Evolutionary conservation across 1,140 invertebrate genomes (phyloP), one percentile per base, ranked within the genome.

Genomic region (Steinernema feltiae): DNA sequence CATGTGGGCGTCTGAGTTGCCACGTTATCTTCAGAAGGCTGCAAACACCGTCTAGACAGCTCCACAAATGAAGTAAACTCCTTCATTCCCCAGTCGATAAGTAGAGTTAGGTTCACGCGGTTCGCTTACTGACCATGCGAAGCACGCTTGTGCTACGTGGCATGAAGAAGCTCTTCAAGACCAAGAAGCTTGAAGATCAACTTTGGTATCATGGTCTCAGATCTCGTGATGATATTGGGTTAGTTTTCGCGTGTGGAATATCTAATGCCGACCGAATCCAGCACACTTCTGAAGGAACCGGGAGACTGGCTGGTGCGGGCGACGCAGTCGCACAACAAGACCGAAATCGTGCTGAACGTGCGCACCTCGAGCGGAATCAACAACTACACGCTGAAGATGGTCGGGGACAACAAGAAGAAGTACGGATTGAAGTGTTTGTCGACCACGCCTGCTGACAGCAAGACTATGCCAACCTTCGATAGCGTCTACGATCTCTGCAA

Each of bases 241-340:
- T n/a, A 74, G 87, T 93, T 27, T 27, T 63, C 24, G 24, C 24
- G 53, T 41, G 7, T 41, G 35, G n/a, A n/a, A n/a, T n/a, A n/a
- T n/a, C n/a, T n/a, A n/a, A n/a, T n/a, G n/a, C n/a, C n/a, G n/a
- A n/a, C 35, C 35, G 7, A 41, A 7, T 41, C 18, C 35, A 63
- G 53, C 24, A 27, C 53, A 27, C 24, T 63, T 3, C 53, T 63
- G 53, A 63, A 21, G 24, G 53, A 12, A 3, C 15, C 24, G 12
- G 53, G 53, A 3, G 53, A 63, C 53, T 63, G 53, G 53, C 24
- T 63, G 53, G 53, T 63, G 24, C 53, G 53, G 2, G 53, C 53
- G 12, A 63, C 53, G 24, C 53, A 63, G 24, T 63, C 53, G 12
- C 53, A 63, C 53, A 63, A 27, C 53, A 63, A 63, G 53, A 63